These are phyloP conservation scores for Polymixis lichenea DNA, from an alignment of 2,888 invertebrate genomes.

Conservation along the genomic window DNA sequence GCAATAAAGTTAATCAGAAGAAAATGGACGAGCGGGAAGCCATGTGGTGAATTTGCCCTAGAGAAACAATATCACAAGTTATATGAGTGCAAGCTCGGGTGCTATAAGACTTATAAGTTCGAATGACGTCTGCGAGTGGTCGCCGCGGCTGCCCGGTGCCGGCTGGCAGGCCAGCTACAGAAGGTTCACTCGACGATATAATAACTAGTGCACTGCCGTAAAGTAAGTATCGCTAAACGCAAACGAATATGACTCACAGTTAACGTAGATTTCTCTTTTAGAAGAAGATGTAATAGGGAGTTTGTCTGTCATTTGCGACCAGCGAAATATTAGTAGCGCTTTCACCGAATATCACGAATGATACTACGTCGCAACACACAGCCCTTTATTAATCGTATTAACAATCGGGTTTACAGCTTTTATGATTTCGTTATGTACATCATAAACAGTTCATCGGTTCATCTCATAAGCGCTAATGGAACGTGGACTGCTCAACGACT, in stretches of 20 bases:
- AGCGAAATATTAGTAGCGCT: not conserved
- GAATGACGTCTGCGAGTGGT: not conserved
- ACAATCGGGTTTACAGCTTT: not conserved
- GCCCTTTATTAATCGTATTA: not conserved
- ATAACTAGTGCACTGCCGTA: not conserved
- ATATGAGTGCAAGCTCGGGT: slow-evolving; percentile 40
- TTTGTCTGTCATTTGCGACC: not conserved
- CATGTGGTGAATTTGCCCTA: slow-evolving; percentile 20
- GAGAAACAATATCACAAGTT: slow-evolving; percentile 52
- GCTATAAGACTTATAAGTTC: slow-evolving; percentile 17
- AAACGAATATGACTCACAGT: not conserved
- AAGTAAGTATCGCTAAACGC: not conserved
- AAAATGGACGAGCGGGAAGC: slow-evolving; percentile 29
- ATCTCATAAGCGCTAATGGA: slow-evolving; percentile 5
- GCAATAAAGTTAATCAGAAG: slow-evolving; percentile 47
- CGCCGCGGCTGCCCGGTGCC: not conserved
- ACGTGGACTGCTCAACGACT: not conserved
- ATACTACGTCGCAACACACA: not conserved
- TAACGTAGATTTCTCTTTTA: not conserved
- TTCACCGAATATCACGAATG: not conserved
- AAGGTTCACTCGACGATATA: not conserved
- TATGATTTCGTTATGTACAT: not conserved
- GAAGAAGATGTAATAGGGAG: not conserved
- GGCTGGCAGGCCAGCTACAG: not conserved
- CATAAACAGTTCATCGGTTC: not conserved